Base-by-base conservation (phyloP, 2,888 invertebrate species). In the Latrodectus elegans region DNA sequence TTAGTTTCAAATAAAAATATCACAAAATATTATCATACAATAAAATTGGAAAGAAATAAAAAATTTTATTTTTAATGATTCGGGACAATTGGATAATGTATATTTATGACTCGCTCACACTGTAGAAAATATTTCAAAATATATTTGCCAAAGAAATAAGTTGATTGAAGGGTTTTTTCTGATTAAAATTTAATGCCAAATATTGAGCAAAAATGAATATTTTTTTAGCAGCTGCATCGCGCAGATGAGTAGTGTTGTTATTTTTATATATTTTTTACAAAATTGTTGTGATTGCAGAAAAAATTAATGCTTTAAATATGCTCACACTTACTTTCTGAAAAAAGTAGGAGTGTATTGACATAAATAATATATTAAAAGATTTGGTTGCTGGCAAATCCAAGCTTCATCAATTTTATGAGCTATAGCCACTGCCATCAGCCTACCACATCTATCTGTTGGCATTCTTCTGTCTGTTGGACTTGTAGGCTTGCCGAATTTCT, bases 331-430 rank as follows among this genome's bases (percentile, higher is more conserved):
- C 89, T 82, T 81, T n/a, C 88, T 77, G 51, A 89, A 89, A 67
- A 89, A 89, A 17, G 88, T 82, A 0, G 89, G 89, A 2, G 85
- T 78, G 90, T 95, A 95, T 15, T 94, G 93, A 15, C 92, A 91
- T 4, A 94, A 89, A 91, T 95, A 95, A 4, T 93, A 91, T 65
- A 95, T 89, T 0, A 93, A 91, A 64, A 95, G 93, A 0, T 95
- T 91, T 0, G 95, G 95, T 88, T 95, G 94, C 6, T 93, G 90
- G 1, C 94, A 94, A 90, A 95, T 95, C 96, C 96, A 96, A 0
- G 94, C 94, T 92, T 96, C 95, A 90, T 93, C 92, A 85, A 94
- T 89, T 81, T 92, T 91, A 91, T 94, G 94, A 6, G 93, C 93
- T n/a, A 94, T 93, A 53, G 93, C 94, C 8, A 93, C 92, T 4